phyloP scores from a whole-genome alignment of 2,888 invertebrate genomes.

The Drosophila formosana region DNA sequence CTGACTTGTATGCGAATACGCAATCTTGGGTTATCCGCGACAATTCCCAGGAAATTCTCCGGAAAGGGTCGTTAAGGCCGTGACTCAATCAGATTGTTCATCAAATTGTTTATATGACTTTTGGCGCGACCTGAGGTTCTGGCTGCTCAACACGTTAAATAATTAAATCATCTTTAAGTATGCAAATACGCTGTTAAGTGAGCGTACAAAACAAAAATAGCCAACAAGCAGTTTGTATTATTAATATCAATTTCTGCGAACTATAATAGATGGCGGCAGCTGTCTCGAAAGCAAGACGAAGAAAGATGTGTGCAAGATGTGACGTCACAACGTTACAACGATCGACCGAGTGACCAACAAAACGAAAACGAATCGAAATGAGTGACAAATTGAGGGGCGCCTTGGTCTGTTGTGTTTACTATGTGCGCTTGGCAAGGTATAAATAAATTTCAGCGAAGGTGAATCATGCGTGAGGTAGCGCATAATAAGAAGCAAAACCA shows the following conservation, averaged over 20 bases:
- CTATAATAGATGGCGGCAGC: conserved; percentile 22
- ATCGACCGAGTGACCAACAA: conserved; percentile 51
- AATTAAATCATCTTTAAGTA: conserved; percentile 37
- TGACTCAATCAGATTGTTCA: conserved; percentile 51
- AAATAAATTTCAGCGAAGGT: conserved; percentile 51
- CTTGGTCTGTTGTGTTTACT: conserved; percentile 11
- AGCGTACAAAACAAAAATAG: conserved; percentile 44
- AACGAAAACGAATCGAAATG: conserved; percentile 13
- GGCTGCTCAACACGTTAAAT: conserved; percentile 21
- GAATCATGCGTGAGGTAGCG: conserved; percentile 57
- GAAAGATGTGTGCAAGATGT: conserved; percentile 41
- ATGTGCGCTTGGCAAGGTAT: conserved; percentile 21
- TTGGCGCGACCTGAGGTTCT: conserved; percentile 2
- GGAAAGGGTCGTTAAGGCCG: conserved; percentile 35
- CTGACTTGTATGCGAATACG: neutral
- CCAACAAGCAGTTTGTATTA: conserved; percentile 56
- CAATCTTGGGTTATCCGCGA: conserved; percentile 10
- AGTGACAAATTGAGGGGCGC: conserved; percentile 30
- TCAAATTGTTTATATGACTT: conserved; percentile 22
- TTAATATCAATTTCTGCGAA: conserved; percentile 72
- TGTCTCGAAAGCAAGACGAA: conserved; percentile 26
- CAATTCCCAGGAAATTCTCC: conserved; percentile 59
- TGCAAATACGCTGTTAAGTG: conserved; percentile 27
- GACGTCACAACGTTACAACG: conserved; percentile 57
- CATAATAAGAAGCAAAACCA: conserved; percentile 39